Base-by-base conservation (phyloP, 2,888 invertebrate species). In the Drosophila nr. fundita region DNA sequence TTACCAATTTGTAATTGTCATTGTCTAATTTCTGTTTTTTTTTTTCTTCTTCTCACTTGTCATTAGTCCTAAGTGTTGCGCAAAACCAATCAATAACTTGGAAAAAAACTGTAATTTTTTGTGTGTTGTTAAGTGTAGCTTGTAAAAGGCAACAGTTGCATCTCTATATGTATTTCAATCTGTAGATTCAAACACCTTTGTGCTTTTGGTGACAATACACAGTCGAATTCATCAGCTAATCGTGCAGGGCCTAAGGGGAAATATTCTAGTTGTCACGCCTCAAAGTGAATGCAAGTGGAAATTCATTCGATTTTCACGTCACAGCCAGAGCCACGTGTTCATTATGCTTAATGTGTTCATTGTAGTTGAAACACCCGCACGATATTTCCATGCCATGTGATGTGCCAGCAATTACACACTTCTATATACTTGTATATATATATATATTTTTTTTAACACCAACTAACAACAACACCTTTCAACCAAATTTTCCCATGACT, bases 31-130 rank as follows among this genome's bases (percentile, higher is more conserved):
- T 34, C 34, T 2, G 48, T 36, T 30, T 36, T 54, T 24, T n/a
- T 24, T 24, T 54, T 60, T 53, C 30, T 30, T 30, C 30, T 62
- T 59, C 48, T 29, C 48, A 24, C 24, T 15, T 70, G 69, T 74
- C 74, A 80, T 80, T 78, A 68, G 72, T 34, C 57, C 36, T n/a
- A 52, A 40, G 54, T 49, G 58, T 64, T 49, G 63, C 72, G 71
- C 69, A 72, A 79, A 78, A 58, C 18, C 55, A 68, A 58, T 72
- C 50, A 45, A 57, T 57, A 42, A 52, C 52, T 50, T 64, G 15
- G 0, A 24, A 24, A 13, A 18, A 68, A 34, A 45, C 69, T 45
- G 38, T 15, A 15, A 55, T n/a, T 38, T 8, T 27, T 40, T n/a
- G 45, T n/a, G 7, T 18, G 30, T 32, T 40, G 45, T 24, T 65